Evolutionary conservation across 2,888 invertebrate species (phyloP), one percentile per base, ranked within the genome.

Genomic region (Pseudococcus viburni): DNA sequence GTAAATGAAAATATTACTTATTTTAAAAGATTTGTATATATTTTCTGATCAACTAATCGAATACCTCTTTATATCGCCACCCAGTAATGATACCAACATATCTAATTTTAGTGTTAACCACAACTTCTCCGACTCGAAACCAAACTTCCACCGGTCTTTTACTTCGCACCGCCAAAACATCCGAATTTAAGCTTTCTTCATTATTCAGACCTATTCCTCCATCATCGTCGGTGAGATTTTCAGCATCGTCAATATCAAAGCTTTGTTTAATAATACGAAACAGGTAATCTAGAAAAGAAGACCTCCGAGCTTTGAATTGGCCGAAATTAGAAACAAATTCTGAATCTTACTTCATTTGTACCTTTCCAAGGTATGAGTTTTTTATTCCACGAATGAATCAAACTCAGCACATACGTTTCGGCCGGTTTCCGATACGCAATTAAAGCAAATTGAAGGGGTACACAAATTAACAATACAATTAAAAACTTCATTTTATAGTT

Each of bases 401-500:
- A 46, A 46, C 46, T 46, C 3, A 83, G 46, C 26, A 83, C 39
- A 46, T 83, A 83, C 17, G 39, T 83, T 83, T 83, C 80, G 19
- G 22, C 80, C 8, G 80, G 80, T 83, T 4, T 46, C 19, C 46
- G 46, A 83, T 83, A 83, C 19, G 42, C 19, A 19, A 83, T 46
- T 46, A 83, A 33, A 26, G 46, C 80, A 33, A 42, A 83, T 22
- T 83, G 80, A 46, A 83, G 46, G 19, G 80, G 80, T 46, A 83
- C 80, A 12, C 80, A 83, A 83, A 83, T 46, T 46, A 83, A 46
- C 19, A 83, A 83, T 46, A 83, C 19, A 46, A 83, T 83, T 83
- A 83, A 83, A 83, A 19, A 46, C 15, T 73, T 73, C 73, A 73
- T 73, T 73, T 73, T 73, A 33, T 73, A 6, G 33, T 73, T 33